Evolutionary conservation across 2,797 vertebrate species (phyloP).

Genomic region (Arnoldichthys spilopterus): DNA sequence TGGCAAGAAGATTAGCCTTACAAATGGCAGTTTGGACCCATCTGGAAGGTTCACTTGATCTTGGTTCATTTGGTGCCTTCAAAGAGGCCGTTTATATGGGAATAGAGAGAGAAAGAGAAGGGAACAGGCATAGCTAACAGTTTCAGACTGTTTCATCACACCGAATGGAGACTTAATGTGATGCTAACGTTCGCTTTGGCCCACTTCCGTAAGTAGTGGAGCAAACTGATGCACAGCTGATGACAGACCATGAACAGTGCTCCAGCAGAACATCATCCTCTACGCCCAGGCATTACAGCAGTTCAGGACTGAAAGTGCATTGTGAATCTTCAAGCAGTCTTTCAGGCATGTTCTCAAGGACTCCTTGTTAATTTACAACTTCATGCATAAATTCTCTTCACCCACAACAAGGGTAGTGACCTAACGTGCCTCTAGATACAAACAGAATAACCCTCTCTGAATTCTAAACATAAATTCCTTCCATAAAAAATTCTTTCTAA

Average conservation of each 20-base stretch:
- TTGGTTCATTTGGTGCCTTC: conserved; percentile 33
- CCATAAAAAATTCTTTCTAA: neutral
- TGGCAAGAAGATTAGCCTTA: conserved; percentile 54
- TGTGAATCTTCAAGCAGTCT: neutral
- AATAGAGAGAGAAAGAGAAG: conserved; percentile 5
- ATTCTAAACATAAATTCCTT: conserved; percentile 4
- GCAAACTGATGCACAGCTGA: conserved; percentile 17
- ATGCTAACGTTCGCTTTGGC: conserved; percentile 28
- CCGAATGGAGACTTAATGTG: conserved; percentile 32
- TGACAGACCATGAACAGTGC: conserved; percentile 18
- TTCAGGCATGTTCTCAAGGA: neutral
- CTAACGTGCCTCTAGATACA: conserved; percentile 6
- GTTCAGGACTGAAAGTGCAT: neutral
- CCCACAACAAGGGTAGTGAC: neutral
- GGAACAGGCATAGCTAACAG: neutral
- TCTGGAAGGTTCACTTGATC: conserved; percentile 53
- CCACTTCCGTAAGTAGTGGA: conserved; percentile 32
- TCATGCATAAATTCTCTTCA: conserved; percentile 13
- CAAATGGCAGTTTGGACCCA: conserved; percentile 45
- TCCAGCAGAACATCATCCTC: neutral
- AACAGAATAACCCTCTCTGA: neutral
- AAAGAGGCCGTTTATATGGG: conserved; percentile 25
- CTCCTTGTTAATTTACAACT: conserved; percentile 2
- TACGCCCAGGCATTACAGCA: neutral
- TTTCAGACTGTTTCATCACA: conserved; percentile 62